These are phyloP conservation scores for Agrilus cyanescens DNA, from an alignment of 2,888 invertebrate species.

Conservation along the genomic window DNA sequence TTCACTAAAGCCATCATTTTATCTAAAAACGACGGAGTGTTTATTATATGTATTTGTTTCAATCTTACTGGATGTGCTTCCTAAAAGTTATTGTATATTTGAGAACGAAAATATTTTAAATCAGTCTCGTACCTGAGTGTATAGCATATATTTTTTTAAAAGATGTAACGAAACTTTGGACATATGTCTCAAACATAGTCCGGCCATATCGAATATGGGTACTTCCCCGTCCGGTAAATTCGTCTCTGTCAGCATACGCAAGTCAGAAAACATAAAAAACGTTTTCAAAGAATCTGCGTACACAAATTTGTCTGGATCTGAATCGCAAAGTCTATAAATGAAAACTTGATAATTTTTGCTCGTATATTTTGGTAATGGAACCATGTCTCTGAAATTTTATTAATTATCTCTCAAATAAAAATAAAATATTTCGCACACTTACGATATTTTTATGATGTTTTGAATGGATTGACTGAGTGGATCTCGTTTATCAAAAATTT, in stretches of 20 bases:
- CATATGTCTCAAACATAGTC: slow-evolving; percentile 50
- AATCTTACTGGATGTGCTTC: slow-evolving; percentile 58
- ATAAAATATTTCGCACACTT: slow-evolving; percentile 22
- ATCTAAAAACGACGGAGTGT: slow-evolving; percentile 52
- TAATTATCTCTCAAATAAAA: slow-evolving; percentile 1
- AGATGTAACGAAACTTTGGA: slow-evolving; percentile 50
- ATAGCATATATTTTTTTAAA: slow-evolving; percentile 57
- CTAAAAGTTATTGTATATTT: slow-evolving; percentile 29
- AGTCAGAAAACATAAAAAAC: slow-evolving; percentile 62
- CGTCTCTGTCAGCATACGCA: slow-evolving; percentile 45
- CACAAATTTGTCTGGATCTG: slow-evolving; percentile 51
- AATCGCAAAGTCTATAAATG: slow-evolving; percentile 50
- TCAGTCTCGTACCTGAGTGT: slow-evolving; percentile 56
- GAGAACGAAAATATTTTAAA: not conserved
- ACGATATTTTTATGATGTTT: slow-evolving; percentile 45
- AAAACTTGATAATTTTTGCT: slow-evolving; percentile 55
- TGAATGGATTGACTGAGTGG: slow-evolving; percentile 41
- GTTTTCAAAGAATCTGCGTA: slow-evolving; percentile 55
- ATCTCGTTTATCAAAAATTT: slow-evolving; percentile 49
- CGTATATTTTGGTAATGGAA: slow-evolving; percentile 54
- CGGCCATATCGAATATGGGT: slow-evolving; percentile 58
- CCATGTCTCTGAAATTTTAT: slow-evolving; percentile 43
- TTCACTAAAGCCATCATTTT: slow-evolving; percentile 48
- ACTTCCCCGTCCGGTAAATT: slow-evolving; percentile 55
- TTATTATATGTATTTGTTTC: slow-evolving; percentile 53